Evolutionary conservation across 2,113 vertebrate genomes (phyloP).

Genomic region (Ceyx melanurus): DNA sequence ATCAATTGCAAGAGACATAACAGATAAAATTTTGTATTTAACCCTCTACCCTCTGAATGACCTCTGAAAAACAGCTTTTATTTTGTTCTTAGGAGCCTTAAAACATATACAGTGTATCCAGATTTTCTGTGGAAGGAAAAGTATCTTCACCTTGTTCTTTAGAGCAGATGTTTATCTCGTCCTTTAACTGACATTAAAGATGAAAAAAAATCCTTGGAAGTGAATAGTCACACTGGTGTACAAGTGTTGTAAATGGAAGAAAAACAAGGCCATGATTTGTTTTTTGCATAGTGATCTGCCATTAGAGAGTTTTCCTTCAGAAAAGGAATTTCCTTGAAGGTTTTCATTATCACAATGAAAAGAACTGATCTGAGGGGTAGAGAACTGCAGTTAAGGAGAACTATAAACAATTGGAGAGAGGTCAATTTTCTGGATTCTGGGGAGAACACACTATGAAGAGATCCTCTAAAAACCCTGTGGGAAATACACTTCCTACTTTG

Average conservation of each 20-base stretch:
- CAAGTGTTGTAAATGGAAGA: not conserved
- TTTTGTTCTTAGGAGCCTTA: not conserved
- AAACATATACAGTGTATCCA: not conserved
- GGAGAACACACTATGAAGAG: not conserved
- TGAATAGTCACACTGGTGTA: not conserved
- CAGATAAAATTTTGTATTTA: not conserved
- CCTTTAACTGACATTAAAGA: not conserved
- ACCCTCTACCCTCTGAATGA: rapidly evolving
- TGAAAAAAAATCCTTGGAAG: not conserved
- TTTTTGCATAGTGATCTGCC: conserved; percentile 9
- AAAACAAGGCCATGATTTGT: not conserved
- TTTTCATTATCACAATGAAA: conserved; percentile 31
- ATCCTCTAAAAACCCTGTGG: not conserved
- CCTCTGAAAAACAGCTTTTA: not conserved
- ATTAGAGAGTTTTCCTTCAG: conserved; percentile 15
- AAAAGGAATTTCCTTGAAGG: not conserved
- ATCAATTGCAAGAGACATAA: not conserved
- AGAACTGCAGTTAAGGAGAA: conserved; percentile 19
- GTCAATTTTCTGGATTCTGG: not conserved
- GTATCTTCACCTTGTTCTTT: not conserved
- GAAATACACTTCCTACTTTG: not conserved
- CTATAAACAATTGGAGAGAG: not conserved
- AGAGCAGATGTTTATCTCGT: not conserved
- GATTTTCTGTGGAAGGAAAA: not conserved
- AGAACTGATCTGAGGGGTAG: not conserved